These are phyloP conservation scores for Enhydra lutris DNA, from an alignment of 2,113 vertebrate species.

Conservation along the genomic window DNA sequence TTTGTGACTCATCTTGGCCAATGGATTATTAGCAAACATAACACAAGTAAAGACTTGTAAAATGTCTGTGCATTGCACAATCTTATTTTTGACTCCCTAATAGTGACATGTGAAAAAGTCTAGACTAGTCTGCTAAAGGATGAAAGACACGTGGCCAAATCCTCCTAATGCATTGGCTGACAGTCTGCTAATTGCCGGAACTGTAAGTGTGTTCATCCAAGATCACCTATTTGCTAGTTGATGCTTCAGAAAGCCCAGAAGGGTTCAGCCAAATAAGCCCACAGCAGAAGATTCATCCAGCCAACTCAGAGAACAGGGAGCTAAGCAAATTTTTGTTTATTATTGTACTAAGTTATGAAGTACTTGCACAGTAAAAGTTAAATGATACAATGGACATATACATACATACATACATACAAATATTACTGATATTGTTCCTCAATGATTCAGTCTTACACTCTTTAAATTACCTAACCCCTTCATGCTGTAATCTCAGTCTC, in stretches of 20 bases:
- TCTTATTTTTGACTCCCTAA: neutral
- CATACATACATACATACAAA: neutral
- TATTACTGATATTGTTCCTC: neutral
- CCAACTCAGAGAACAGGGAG: neutral
- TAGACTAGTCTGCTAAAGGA: neutral
- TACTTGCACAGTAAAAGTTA: neutral
- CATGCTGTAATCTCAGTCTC: neutral
- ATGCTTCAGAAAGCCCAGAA: neutral
- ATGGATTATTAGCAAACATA: neutral
- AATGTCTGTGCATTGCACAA: neutral
- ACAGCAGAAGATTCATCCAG: neutral
- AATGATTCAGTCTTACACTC: neutral
- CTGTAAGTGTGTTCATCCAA: neutral
- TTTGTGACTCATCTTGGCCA: neutral
- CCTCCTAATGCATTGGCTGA: neutral
- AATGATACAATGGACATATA: neutral
- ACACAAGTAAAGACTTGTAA: neutral
- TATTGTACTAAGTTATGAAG: neutral
- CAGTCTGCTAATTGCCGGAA: neutral
- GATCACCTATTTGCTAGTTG: neutral
- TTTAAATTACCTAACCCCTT: neutral
- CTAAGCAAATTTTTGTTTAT: neutral
- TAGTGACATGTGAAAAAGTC: neutral
- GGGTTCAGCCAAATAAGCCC: neutral
- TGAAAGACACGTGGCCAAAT: neutral